phyloP scores from a whole-genome alignment of 30 jellyfish, hydroid and myxozoan genomes.

The Hydra vulgaris region DNA sequence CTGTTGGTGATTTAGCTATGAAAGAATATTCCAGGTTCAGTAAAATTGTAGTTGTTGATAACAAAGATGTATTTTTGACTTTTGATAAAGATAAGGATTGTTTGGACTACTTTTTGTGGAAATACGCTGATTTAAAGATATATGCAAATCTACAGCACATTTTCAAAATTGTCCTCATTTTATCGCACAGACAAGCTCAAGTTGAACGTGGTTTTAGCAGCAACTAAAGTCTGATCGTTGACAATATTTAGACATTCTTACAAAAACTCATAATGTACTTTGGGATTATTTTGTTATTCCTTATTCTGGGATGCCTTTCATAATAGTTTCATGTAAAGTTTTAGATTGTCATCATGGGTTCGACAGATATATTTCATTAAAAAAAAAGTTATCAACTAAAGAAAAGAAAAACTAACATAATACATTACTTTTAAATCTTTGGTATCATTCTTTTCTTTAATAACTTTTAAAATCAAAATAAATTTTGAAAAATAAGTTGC shows the following conservation, averaged over 20 bases:
- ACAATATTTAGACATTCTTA: neutral
- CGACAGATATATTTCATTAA: neutral
- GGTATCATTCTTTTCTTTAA: neutral
- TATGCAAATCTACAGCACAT: no score
- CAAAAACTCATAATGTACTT: neutral
- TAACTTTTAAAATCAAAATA: neutral
- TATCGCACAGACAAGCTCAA: no score
- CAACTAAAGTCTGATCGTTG: no score
- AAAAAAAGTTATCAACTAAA: neutral
- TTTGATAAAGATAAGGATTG: no score
- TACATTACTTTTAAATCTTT: neutral
- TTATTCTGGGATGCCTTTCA: neutral
- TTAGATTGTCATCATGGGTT: neutral
- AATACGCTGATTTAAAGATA: no score
- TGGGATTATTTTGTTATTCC: neutral
- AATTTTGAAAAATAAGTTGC: neutral
- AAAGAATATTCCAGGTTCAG: no score
- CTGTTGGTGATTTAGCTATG: no score
- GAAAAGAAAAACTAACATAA: neutral
- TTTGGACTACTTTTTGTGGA: no score
- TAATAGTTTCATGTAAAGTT: neutral
- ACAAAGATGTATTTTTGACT: no score
- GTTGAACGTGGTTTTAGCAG: no score
- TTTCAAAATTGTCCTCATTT: no score
- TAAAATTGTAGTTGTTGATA: no score